Conservation (phyloP, 2,797 vertebrate genomes). For the Clarias laeviceps region DNA sequence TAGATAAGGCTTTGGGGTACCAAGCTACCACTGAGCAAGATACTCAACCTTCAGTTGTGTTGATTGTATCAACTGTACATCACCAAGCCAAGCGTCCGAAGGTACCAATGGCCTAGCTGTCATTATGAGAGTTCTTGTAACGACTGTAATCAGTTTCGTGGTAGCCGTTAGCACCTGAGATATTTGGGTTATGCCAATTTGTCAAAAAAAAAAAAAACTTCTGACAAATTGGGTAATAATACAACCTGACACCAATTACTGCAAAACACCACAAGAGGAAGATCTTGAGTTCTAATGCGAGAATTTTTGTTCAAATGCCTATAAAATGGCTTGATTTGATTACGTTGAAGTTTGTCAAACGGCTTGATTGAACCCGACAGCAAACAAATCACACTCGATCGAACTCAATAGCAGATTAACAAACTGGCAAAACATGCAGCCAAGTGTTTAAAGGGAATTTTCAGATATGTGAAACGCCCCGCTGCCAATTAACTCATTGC, state of each 20-base stretch:
- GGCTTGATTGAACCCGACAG: neutral
- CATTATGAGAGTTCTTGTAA: no score
- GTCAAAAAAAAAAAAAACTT: neutral
- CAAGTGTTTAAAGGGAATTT: neutral
- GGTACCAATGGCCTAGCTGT: neutral
- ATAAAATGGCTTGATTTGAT: neutral
- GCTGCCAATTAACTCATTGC: neutral
- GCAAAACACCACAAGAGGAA: neutral
- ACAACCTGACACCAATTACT: no score
- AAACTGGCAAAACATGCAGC: neutral
- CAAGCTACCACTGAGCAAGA: neutral
- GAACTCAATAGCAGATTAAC: neutral
- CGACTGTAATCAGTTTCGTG: neutral
- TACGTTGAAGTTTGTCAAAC: neutral
- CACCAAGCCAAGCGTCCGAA: neutral
- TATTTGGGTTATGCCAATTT: neutral
- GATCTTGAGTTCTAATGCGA: neutral
- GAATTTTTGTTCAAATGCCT: neutral
- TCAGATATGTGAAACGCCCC: neutral
- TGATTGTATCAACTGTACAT: neutral
- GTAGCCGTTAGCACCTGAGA: neutral
- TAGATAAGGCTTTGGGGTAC: neutral
- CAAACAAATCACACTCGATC: neutral
- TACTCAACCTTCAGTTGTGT: neutral
- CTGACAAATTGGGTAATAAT: neutral